Conservation (phyloP, 2,888 invertebrate genomes). For the Terebella lapidaria region DNA sequence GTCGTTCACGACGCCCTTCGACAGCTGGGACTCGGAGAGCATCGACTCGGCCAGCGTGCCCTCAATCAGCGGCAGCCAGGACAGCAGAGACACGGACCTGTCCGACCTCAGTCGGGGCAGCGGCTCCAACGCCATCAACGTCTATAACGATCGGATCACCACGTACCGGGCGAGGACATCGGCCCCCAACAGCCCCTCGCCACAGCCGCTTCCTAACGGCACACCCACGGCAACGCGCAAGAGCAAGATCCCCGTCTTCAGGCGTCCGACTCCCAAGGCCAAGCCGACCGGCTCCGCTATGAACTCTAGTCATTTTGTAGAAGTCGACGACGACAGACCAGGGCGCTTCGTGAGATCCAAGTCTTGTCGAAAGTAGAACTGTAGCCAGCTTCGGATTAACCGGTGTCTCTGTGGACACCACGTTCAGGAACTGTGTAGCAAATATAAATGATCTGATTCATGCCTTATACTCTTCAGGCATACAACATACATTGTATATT, state of each 20-base stretch:
- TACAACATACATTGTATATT: no score
- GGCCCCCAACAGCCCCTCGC: background rate
- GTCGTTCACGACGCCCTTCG: background rate
- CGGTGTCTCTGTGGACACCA: no score
- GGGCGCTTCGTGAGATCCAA: background rate
- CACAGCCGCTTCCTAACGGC: no score
- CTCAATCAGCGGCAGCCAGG: background rate
- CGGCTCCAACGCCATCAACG: background rate
- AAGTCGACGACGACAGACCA: background rate
- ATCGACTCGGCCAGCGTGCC: background rate
- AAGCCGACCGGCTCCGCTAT: background rate
- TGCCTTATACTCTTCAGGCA: no score
- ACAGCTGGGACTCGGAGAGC: background rate
- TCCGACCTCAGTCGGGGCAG: background rate
- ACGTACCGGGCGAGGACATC: background rate
- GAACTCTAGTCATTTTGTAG: background rate
- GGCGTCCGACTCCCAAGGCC: no score
- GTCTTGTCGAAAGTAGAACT: background rate
- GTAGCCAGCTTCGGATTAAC: no score
- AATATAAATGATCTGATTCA: no score
- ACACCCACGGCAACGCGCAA: background rate
- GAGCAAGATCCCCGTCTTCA: background rate
- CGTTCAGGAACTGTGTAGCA: no score
- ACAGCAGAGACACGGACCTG: background rate
- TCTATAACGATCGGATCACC: background rate